These are phyloP conservation scores for Cochlearius cochlearius DNA, from an alignment of 2,113 vertebrate species.

Conservation along the genomic window DNA sequence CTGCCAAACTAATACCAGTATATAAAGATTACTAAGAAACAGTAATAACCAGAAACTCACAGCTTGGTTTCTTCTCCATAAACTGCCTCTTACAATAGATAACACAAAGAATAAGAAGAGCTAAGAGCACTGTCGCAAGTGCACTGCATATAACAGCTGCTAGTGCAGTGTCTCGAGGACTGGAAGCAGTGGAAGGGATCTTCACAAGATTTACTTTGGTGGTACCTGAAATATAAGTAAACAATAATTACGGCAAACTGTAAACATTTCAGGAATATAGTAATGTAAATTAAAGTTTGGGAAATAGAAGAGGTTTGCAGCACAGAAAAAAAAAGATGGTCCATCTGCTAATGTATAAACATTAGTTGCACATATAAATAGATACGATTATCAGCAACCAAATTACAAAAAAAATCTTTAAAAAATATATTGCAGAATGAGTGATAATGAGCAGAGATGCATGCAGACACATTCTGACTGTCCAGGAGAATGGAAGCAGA, in stretches of 20 bases:
- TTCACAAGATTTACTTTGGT: constrained; percentile 93
- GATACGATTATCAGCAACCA: neutral
- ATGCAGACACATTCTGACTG: neutral
- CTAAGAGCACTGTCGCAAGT: constrained; percentile 90
- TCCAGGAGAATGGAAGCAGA: neutral
- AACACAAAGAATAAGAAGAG: constrained; percentile 91
- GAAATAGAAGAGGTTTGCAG: neutral
- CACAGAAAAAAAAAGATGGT: neutral
- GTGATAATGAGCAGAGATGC: neutral
- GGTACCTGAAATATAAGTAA: constrained; percentile 77
- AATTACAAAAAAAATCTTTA: neutral
- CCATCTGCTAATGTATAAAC: neutral
- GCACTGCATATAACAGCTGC: constrained; percentile 96
- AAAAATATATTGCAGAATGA: neutral
- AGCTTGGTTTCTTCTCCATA: constrained; percentile 93
- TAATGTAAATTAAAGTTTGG: neutral
- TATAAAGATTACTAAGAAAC: neutral
- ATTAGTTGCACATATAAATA: neutral
- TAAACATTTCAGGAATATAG: neutral
- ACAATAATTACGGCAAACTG: neutral
- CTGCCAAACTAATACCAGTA: neutral
- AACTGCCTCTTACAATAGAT: constrained; percentile 98
- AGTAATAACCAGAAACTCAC: constrained; percentile 69
- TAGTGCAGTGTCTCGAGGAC: constrained; percentile 91
- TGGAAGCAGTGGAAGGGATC: constrained; percentile 86